Conservation (phyloP, 2,113 vertebrate genomes). For the Crotalus viridis region DNA sequence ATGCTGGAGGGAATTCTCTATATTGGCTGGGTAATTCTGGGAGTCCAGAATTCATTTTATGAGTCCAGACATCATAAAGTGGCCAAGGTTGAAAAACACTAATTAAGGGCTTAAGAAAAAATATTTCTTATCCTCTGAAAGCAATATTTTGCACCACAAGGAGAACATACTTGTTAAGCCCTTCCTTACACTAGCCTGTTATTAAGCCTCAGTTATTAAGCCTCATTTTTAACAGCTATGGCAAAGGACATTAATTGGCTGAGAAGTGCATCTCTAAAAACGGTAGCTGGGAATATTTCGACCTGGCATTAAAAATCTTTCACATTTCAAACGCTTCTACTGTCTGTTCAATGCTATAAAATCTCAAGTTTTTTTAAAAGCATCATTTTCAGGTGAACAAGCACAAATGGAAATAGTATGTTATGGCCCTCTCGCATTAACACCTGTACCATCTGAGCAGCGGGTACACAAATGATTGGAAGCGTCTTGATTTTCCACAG, state of each 20-base stretch:
- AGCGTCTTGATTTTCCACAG: background rate
- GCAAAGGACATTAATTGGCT: background rate
- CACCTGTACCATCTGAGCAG: background rate
- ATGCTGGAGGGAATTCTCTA: too few species aligned
- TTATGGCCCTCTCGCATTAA: background rate
- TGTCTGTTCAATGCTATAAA: background rate
- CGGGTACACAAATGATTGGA: background rate
- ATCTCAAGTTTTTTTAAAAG: background rate
- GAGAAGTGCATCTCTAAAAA: background rate
- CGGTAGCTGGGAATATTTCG: background rate
- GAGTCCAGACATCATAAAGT: too few species aligned
- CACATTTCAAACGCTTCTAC: background rate
- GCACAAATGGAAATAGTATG: background rate
- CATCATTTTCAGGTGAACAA: background rate
- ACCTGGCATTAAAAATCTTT: background rate
- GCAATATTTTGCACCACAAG: background rate
- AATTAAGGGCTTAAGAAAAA: background rate
- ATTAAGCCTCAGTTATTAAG: background rate
- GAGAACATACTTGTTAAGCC: background rate
- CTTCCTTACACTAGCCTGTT: background rate
- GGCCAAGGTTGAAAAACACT: too few species aligned
- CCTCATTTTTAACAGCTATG: background rate
- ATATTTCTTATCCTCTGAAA: background rate
- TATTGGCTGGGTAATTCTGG: background rate
- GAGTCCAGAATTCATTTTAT: background rate